A percentile compares a stretch with the other conserved stretches of the same genome.
Evolutionary conservation across 2,113 vertebrate species (phyloP).

Genomic region (Cynoglossus semilaevis): DNA sequence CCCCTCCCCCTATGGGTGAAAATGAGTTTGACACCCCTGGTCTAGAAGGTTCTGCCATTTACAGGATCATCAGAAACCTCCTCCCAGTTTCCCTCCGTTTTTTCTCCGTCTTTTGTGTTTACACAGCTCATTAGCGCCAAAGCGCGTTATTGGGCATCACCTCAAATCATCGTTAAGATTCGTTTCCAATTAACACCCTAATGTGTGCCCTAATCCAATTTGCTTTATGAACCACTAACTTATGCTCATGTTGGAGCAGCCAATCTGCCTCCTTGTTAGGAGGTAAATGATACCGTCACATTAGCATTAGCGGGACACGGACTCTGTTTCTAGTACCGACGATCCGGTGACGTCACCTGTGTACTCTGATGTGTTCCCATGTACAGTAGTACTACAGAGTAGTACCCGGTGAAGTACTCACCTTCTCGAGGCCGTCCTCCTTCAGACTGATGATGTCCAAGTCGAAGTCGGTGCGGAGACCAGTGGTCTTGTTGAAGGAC

Average conservation of each 20-base stretch:
- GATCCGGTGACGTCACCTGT: constrained; percentile 1
- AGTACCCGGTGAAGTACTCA: constrained; percentile 39
- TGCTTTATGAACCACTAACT: constrained; percentile 78
- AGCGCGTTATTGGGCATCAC: constrained; percentile 69
- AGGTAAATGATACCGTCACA: constrained; percentile 72
- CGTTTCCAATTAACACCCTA: constrained; percentile 72
- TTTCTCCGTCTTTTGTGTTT: constrained; percentile 45
- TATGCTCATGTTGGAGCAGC: constrained; percentile 72
- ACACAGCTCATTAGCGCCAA: constrained; percentile 67
- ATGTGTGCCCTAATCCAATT: constrained; percentile 77
- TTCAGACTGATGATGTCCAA: constrained; percentile 96
- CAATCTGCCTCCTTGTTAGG: constrained; percentile 77
- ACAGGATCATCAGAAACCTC: constrained; percentile 54
- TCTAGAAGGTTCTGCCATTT: constrained; percentile 51
- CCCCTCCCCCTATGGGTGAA: no score
- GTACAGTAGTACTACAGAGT: no score
- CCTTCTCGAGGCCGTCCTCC: constrained; percentile 97
- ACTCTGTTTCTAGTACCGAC: constrained; percentile 15
- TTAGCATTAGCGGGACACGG: constrained; percentile 53
- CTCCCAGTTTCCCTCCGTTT: constrained; percentile 38
- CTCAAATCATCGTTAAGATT: constrained; percentile 72
- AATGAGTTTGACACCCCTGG: no score
- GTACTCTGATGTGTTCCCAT: no score
- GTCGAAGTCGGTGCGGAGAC: constrained; percentile 95
- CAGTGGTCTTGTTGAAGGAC: constrained; percentile 94